A percentile compares a stretch with the other conserved stretches of the same genome.
Evolutionary conservation across 1,140 invertebrate species (phyloP).

Genomic region (Diabrotica virgifera): DNA sequence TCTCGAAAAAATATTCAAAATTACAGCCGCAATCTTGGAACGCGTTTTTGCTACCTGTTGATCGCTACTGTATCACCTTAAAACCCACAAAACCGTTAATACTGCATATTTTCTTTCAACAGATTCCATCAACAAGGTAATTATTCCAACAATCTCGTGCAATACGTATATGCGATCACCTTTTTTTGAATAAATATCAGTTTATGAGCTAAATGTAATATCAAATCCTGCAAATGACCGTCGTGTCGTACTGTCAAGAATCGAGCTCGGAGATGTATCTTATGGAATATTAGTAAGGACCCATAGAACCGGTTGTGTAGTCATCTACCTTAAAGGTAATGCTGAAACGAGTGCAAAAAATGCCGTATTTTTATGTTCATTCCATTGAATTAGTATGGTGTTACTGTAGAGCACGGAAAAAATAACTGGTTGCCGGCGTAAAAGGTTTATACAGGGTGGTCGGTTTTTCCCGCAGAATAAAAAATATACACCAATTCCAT

Average conservation of each 20-base stretch:
- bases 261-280: neutral
- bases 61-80: no score
- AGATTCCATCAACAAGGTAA: no score
- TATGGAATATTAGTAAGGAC: neutral
- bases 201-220: neutral
- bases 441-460: neutral
- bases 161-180: no score
- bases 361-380: constrained; percentile 2
- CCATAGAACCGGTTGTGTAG: neutral
- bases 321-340: neutral
- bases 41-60: no score
- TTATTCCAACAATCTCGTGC: no score
- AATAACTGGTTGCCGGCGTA: neutral
- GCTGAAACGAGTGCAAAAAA: constrained; percentile 2
- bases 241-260: neutral
- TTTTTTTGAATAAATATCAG: no score
- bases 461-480: no score
- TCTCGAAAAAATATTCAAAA: no score
- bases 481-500: no score
- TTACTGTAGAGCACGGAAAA: constrained; percentile 2
- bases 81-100: no score
- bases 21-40: no score
- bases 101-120: no score
- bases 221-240: neutral
- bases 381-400: constrained; percentile 1